Evolutionary conservation across 2,888 invertebrate genomes (phyloP).

Genomic region (Cerceris rybyensis): DNA sequence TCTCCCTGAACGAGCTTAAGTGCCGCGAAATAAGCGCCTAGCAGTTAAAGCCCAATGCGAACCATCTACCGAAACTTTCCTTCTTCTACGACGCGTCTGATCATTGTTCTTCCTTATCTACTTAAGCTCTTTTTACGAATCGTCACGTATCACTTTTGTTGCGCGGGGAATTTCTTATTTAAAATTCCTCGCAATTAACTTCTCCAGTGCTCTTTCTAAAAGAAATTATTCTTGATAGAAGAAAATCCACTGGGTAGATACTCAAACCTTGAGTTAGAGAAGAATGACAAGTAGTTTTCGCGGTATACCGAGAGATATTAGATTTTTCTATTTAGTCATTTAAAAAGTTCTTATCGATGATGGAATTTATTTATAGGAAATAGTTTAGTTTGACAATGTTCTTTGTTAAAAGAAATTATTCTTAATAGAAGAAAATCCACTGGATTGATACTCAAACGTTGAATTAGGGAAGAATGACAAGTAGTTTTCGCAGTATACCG

Average conservation of each 20-base stretch:
- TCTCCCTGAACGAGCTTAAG: conserved; percentile 7
- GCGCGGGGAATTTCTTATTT: background rate
- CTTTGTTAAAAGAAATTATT: no score
- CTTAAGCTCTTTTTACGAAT: background rate
- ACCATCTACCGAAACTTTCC: background rate
- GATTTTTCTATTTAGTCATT: background rate
- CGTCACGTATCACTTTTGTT: background rate
- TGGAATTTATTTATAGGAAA: conserved; percentile 1
- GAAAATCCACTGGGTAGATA: no score
- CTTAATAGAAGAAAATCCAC: no score
- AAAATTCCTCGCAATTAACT: no score
- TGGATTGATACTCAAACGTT: no score
- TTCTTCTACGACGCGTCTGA: background rate
- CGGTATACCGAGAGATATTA: background rate
- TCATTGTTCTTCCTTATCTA: background rate
- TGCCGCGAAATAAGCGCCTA: conserved; percentile 8
- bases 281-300: no score
- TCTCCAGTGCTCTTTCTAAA: no score
- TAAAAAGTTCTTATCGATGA: background rate
- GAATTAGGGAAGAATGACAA: no score
- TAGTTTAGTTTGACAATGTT: no score
- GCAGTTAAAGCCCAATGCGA: background rate
- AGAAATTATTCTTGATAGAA: no score
- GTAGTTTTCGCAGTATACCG: no score
- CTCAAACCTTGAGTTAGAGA: no score